A percentile compares a stretch with the other conserved stretches of the same genome.
phyloP scores from a whole-genome alignment of 2,888 invertebrate species.

The Hemaris fuciformis region DNA sequence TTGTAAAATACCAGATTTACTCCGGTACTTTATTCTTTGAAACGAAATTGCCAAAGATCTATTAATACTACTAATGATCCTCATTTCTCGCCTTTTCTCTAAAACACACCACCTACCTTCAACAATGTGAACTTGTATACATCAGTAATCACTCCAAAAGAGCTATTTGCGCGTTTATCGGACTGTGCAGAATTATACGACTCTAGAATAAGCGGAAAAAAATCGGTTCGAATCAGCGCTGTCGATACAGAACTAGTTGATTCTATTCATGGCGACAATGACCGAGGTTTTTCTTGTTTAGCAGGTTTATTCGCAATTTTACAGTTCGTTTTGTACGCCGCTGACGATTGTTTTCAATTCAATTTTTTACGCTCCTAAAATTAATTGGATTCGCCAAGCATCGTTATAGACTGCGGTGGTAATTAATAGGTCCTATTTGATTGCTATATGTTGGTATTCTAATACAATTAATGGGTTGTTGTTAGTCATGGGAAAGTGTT shows the following conservation, averaged over 20 bases:
- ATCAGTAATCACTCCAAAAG: too few species aligned
- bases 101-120: too few species aligned
- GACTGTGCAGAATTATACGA: too few species aligned
- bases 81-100: too few species aligned
- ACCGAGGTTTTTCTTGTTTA: constrained; percentile 58
- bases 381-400: neutral
- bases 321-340: constrained; percentile 46
- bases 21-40: too few species aligned
- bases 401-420: neutral
- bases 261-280: constrained; percentile 62
- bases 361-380: constrained; percentile 2
- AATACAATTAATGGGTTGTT: neutral
- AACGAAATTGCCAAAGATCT: too few species aligned
- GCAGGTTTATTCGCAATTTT: constrained; percentile 55
- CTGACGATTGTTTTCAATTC: neutral
- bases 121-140: too few species aligned
- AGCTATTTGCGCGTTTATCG: too few species aligned
- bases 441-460: neutral
- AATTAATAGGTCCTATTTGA: neutral
- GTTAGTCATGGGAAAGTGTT: constrained; percentile 2
- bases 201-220: too few species aligned
- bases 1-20: too few species aligned
- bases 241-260: constrained; percentile 37
- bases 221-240: neutral
- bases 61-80: too few species aligned